Evolutionary conservation across 1,140 invertebrate genomes (phyloP).

Genomic region (Drosophila equinoxialis): DNA sequence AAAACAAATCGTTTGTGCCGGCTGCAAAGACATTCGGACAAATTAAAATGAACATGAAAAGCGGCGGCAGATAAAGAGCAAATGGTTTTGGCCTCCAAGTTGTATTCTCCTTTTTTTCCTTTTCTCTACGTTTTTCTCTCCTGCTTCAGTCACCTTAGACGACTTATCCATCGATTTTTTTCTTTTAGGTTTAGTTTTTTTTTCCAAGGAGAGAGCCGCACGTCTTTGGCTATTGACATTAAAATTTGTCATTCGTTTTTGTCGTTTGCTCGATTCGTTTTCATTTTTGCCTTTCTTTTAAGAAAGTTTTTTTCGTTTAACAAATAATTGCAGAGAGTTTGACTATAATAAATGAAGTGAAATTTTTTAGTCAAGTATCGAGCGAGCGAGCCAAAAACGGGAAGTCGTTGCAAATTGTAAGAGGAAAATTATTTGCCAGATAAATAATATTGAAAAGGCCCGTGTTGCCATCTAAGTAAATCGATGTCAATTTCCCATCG

Average conservation of each 20-base stretch:
- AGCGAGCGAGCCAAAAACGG: not conserved
- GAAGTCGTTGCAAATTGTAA: not conserved
- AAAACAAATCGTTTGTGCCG: constrained; percentile 76
- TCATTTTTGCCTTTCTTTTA: constrained; percentile 40
- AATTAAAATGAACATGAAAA: constrained; percentile 79
- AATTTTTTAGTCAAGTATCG: not conserved
- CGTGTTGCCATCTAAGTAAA: too few species aligned
- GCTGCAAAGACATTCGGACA: constrained; percentile 75
- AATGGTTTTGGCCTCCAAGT: constrained; percentile 34
- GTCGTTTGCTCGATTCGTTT: constrained; percentile 20
- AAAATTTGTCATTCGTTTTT: constrained; percentile 75
- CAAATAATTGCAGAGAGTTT: not conserved
- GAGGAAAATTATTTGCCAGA: too few species aligned
- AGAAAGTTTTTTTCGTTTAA: not conserved
- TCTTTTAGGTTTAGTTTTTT: not conserved
- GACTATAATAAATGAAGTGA: not conserved
- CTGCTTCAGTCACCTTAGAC: not conserved
- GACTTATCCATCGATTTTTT: constrained; percentile 1
- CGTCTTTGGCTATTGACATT: constrained; percentile 74
- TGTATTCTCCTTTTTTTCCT: not conserved
- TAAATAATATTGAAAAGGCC: too few species aligned
- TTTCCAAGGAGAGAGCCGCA: constrained; percentile 21
- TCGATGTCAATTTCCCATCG: too few species aligned
- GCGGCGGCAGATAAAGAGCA: constrained; percentile 64
- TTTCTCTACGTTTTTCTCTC: not conserved